Base-by-base conservation (phyloP, 2,888 invertebrate genomes). In the Drosophila atroscutellata region DNA sequence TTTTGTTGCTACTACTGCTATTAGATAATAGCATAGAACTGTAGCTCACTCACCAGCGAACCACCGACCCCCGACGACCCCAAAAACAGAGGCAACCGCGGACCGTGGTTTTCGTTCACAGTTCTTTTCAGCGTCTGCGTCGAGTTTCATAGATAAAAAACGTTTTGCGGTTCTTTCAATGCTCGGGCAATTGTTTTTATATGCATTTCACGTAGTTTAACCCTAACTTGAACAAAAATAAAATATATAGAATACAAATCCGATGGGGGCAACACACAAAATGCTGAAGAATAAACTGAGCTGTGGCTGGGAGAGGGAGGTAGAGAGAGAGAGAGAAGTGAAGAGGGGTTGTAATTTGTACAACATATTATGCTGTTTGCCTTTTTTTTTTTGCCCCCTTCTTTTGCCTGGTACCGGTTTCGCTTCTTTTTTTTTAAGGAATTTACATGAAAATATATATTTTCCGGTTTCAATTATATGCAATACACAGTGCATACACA, bases 391-490 rank as follows among this genome's bases (percentile, higher is more conserved):
- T 18, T 49, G 30, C 70, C 55, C 55, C 72, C 58, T 24, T 45
- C 51, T 70, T 55, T 63, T 68, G 39, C 39, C 28, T 39, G 42
- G 47, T 77, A 73, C 77, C 71, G 75, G 77, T 77, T 80, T 85
- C 54, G 59, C 49, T 70, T 71, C 69, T 58, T 68, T 47, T 58
- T 42, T 37, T 67, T 84, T 59, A 81, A 86, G 79, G 82, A 78
- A 80, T 89, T 88, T 91, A 90, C 91, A 91, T 91, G 89, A 87
- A 90, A 91, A 91, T 86, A 86, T 86, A 89, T 91, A 87, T 90
- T 91, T 91, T 91, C 91, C 91, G 91, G 91, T 91, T 91, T 91
- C 89, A 91, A 91, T 91, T 90, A 90, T 86, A 80, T 84, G 68
- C 75, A 75, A 79, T 54, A 52, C 32, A 34, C 24, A 55, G n/a